Base-by-base conservation (phyloP, 2,797 vertebrate species). In the Pseudomugil gertrudae region DNA sequence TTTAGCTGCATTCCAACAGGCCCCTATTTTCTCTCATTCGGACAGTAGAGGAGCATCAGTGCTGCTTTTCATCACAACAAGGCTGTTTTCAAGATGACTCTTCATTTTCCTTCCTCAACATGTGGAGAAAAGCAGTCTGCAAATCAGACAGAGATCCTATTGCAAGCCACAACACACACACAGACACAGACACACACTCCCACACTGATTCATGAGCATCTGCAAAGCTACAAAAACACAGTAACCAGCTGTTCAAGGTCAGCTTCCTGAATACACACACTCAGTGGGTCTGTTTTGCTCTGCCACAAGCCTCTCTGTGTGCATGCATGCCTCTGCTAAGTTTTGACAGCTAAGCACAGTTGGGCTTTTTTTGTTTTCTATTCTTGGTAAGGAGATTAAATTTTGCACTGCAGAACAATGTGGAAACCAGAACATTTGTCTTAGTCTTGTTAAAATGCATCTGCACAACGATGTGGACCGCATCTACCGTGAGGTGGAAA, bases 61-160 rank as follows among this genome's bases (percentile, higher is more conserved):
- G 58, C 77, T 69, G 69, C 71, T 84, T 84, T 76, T 63, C 0
- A 81, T 80, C 78, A 75, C 76, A 73, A 63, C 74, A 17, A 47
- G 63, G 63, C 63, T 63, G 40, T 82, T 84, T 76, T 77, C 24
- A 72, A 78, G 66, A 66, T 57, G 57, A 58, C 70, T 68, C 68
- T 78, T 73, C 40, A 74, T 80, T 87, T 85, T 88, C 77, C 78
- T 84, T 87, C 79, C 76, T 79, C 66, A 80, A 83, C 81, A 85
- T 90, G 84, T 86, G 84, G 72, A 38, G 59, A n/a, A 38, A 78
- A 54, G 52, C 33, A 66, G 62, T 69, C 61, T 79, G 78, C 32
- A 59, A 62, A 59, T 55, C 77, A 80, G 66, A 87, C 84, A 82
- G 78, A 85, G 56, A 40, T n/a, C 21, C 66, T 78, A 83, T 63